phyloP scores from a whole-genome alignment of 2,797 vertebrate species.

The Halcyon chelicuti region DNA sequence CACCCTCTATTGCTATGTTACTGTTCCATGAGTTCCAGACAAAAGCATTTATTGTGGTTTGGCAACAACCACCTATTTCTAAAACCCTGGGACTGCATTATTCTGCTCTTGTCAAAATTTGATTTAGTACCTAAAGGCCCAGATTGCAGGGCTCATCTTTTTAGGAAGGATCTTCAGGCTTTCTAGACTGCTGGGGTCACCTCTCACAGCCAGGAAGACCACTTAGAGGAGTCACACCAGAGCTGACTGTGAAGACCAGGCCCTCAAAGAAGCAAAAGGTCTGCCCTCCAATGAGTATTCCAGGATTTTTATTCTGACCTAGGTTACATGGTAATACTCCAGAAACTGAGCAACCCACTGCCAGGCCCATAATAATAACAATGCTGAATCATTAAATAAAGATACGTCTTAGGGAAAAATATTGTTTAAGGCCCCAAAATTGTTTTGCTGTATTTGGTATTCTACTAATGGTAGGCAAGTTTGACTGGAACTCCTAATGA shows the following conservation, averaged over 20 bases:
- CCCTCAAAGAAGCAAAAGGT: background rate
- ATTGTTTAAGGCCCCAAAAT: background rate
- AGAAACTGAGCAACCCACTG: conserved; percentile 8
- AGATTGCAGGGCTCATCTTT: background rate
- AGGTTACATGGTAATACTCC: background rate
- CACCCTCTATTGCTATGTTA: conserved; percentile 66
- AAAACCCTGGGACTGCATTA: conserved; percentile 53
- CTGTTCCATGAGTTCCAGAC: conserved; percentile 62
- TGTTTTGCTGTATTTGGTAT: conserved; percentile 28
- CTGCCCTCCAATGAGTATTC: background rate
- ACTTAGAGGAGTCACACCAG: background rate
- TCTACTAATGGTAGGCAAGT: background rate
- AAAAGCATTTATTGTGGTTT: conserved; percentile 70
- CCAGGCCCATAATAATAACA: conserved; percentile 6
- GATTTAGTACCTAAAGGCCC: conserved; percentile 46
- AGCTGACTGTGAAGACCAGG: background rate
- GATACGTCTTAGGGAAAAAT: conserved; percentile 17
- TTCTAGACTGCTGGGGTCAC: background rate
- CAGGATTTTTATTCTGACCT: conserved; percentile 14
- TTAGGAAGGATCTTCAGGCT: conserved; percentile 5
- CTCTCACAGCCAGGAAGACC: background rate
- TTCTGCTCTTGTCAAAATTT: conserved; percentile 42
- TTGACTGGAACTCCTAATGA: background rate
- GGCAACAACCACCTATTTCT: conserved; percentile 43
- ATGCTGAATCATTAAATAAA: conserved; percentile 31